phyloP scores from a whole-genome alignment of 2,113 vertebrate species.

The Nothoprocta pentlandii region DNA sequence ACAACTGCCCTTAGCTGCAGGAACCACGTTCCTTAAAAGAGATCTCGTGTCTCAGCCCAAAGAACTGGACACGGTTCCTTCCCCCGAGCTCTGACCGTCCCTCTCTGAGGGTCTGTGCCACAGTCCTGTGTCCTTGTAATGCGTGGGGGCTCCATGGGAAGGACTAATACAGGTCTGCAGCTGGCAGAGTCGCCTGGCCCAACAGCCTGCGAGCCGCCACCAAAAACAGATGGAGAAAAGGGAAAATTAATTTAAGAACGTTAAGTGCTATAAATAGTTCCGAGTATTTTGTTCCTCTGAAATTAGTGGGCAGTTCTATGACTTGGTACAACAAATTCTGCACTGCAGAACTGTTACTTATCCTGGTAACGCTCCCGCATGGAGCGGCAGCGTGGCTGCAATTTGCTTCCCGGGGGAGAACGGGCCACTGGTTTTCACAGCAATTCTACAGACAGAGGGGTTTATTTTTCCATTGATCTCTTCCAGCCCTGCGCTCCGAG shows the following conservation, averaged over 20 bases:
- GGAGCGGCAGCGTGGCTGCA: neutral
- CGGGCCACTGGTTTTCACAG: accelerated
- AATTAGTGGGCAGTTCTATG: neutral
- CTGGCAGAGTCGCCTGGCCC: conserved; percentile 9
- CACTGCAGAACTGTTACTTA: accelerated
- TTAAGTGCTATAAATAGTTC: conserved; percentile 17
- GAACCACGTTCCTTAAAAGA: conserved; percentile 15
- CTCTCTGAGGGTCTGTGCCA: neutral
- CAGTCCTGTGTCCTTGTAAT: neutral
- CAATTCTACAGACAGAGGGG: accelerated
- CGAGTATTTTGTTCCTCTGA: neutral
- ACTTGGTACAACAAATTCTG: neutral
- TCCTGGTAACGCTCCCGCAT: accelerated
- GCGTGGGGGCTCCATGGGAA: neutral
- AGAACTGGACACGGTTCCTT: neutral
- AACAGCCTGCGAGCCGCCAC: neutral
- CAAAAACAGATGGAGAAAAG: neutral
- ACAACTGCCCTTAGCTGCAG: neutral
- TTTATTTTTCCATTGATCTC: neutral
- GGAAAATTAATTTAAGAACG: neutral
- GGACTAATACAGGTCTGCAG: neutral
- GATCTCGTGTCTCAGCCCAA: neutral
- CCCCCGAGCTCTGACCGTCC: neutral
- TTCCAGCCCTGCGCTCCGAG: accelerated
- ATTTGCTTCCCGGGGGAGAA: neutral